Conservation (phyloP, 2,888 invertebrate genomes). For the Elmis aenea region DNA sequence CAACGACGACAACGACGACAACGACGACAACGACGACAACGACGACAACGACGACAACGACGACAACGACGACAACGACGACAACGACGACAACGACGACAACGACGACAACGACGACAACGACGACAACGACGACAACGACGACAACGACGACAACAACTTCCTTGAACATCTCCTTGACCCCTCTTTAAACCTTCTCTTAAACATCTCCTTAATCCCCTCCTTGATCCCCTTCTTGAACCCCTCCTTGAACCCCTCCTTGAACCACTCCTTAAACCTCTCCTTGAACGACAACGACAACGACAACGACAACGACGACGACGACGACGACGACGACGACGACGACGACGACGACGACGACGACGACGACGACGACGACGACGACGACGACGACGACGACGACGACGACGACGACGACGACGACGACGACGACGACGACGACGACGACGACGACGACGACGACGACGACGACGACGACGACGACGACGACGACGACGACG, state of each 20-base stretch:
- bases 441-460: no score
- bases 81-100: conserved; percentile 5
- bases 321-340: no score
- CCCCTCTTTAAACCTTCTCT: no score
- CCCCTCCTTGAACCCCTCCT: no score
- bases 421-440: conserved; percentile 8
- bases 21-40: conserved; percentile 2
- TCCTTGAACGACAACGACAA: no score
- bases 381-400: conserved; percentile 1
- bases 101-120: conserved; percentile 5
- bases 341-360: conserved; percentile 7
- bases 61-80: conserved; percentile 4
- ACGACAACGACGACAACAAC: conserved; percentile 2
- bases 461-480: conserved; percentile 9
- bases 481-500: conserved; percentile 10
- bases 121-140: conserved; percentile 4
- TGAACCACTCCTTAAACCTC: no score
- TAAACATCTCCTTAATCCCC: no score
- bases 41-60: conserved; percentile 4
- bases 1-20: no score
- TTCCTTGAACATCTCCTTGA: no score
- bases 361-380: conserved; percentile 3
- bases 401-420: conserved; percentile 7
- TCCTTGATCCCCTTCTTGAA: no score
- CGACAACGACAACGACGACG: no score